A percentile compares a stretch with the other conserved stretches of the same genome.
Evolutionary conservation across 2,888 invertebrate species (phyloP).

Genomic region (Thecophora atra): DNA sequence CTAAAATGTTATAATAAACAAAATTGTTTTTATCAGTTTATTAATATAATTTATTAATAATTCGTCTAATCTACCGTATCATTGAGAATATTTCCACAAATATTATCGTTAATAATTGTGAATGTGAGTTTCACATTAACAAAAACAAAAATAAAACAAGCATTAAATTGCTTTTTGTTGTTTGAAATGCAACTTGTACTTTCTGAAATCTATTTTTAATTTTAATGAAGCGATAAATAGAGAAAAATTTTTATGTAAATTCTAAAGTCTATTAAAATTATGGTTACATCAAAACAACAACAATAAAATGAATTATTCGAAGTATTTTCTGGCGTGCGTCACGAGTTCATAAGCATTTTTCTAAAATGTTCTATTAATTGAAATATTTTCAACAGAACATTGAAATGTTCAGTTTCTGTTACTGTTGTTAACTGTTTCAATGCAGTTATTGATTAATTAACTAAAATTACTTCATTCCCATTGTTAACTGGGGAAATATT

Average conservation of each 20-base stretch:
- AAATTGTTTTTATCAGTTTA: no score
- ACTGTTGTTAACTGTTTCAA: background rate
- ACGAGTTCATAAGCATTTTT: background rate
- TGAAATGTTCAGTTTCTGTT: background rate
- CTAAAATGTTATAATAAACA: no score
- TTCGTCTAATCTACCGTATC: background rate
- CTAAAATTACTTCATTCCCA: background rate
- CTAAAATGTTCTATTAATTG: background rate
- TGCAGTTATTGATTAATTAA: background rate
- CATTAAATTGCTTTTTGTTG: no score
- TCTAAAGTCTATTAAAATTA: background rate
- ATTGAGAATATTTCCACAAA: background rate
- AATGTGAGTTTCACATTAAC: no score
- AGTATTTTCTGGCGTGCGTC: background rate
- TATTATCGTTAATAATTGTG: background rate
- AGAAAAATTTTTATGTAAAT: background rate
- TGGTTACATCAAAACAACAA: background rate
- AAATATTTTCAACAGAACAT: background rate
- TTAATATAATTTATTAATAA: no score
- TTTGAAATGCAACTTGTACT: background rate
- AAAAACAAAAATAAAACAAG: no score
- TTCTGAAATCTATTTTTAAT: background rate
- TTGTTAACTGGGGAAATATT: no score
- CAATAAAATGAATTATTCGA: background rate
- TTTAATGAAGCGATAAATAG: background rate